Conservation (phyloP, 2,888 invertebrate species). For the Ecdyonurus torrentis region DNA sequence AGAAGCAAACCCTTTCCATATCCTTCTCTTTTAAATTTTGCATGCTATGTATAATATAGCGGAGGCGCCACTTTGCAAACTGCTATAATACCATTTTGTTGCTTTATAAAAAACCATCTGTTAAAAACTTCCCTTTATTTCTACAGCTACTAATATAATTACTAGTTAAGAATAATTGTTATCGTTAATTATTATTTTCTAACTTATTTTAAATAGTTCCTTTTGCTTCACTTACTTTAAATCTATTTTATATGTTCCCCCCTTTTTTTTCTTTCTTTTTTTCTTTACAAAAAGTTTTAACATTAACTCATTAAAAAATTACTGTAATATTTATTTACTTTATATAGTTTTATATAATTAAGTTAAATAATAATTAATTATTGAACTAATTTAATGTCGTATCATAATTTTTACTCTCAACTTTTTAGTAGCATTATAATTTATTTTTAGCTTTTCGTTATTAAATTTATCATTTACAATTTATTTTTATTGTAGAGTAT, state of each 20-base stretch:
- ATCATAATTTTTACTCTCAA: no score
- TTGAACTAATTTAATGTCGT: not conserved
- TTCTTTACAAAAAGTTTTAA: no score
- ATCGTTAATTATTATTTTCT: not conserved
- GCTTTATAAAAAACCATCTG: not conserved
- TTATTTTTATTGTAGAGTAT: no score
- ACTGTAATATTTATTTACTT: not conserved
- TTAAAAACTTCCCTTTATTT: not conserved
- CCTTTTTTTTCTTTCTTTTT: no score
- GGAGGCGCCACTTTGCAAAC: not conserved
- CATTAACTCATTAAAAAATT: not conserved
- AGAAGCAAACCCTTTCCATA: not conserved
- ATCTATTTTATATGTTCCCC: not conserved
- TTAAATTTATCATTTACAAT: no score
- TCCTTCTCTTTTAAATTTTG: no score
- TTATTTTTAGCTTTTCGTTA: no score
- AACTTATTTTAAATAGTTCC: not conserved
- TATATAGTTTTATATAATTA: no score
- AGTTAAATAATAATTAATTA: not conserved
- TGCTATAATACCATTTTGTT: not conserved
- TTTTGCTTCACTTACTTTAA: not conserved
- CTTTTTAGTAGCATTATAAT: no score
- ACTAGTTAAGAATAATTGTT: not conserved
- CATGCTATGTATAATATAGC: no score
- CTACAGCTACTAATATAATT: not conserved